Evolutionary conservation across 2,888 invertebrate genomes (phyloP).

Genomic region (Nephrotoma guestfalica): DNA sequence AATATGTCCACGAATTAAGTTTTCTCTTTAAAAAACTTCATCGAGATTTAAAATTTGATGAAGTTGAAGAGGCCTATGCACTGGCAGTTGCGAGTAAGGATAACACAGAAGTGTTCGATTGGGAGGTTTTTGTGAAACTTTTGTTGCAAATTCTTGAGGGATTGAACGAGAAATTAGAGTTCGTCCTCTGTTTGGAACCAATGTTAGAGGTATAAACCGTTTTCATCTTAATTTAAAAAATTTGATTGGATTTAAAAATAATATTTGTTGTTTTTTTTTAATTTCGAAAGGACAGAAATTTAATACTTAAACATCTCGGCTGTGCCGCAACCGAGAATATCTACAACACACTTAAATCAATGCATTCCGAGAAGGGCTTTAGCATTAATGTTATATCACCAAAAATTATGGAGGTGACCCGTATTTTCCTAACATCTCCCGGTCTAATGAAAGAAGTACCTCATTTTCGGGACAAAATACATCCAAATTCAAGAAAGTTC

Average conservation of each 20-base stretch:
- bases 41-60: not conserved
- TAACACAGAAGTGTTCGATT: slow-evolving; percentile 21
- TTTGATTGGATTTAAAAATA: no score
- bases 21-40: not conserved
- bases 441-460: slow-evolving; percentile 5
- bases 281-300: not conserved
- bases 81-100: not conserved
- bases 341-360: not conserved
- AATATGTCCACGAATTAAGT: not conserved
- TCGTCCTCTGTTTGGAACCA: slow-evolving; percentile 8
- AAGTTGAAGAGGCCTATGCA: not conserved
- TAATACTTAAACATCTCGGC: not conserved
- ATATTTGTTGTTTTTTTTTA: not conserved
- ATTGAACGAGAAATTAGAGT: slow-evolving; percentile 30
- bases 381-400: not conserved
- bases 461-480: not conserved
- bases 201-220: not conserved
- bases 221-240: no score
- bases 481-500: not conserved
- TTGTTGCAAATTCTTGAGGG: slow-evolving; percentile 38
- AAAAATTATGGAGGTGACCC: not conserved
- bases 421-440: not conserved
- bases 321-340: not conserved
- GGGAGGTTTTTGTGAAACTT: slow-evolving; percentile 40
- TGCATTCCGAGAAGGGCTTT: not conserved